These are phyloP conservation scores for Calidris pygmaea DNA, from an alignment of 2,113 vertebrate species.

Conservation along the genomic window DNA sequence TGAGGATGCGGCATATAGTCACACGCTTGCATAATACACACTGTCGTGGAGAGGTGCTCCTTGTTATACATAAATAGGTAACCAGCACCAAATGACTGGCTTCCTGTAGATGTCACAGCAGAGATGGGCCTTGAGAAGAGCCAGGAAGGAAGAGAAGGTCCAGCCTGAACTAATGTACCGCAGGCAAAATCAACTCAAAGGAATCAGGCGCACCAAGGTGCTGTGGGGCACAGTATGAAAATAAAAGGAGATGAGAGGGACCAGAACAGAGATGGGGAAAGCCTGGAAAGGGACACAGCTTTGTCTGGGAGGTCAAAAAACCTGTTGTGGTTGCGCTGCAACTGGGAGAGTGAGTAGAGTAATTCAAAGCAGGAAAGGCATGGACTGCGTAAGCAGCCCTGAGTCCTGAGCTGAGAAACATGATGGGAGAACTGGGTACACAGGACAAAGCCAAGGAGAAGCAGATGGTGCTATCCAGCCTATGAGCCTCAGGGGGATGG, in stretches of 20 bases:
- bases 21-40: background rate
- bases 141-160: background rate
- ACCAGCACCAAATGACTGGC: background rate
- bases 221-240: background rate
- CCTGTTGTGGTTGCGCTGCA: background rate
- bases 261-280: background rate
- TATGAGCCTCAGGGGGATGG: background rate
- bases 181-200: background rate
- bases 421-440: background rate
- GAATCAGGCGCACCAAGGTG: background rate
- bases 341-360: background rate
- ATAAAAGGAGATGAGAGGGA: background rate
- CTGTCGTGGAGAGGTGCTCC: background rate
- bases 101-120: background rate
- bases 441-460: slow-evolving; percentile 18
- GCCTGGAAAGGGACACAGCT: background rate
- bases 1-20: background rate
- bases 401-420: background rate
- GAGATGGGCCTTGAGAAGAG: background rate
- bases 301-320: background rate
- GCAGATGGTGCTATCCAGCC: slow-evolving; percentile 21
- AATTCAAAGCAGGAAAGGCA: background rate
- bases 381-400: rapidly evolving
- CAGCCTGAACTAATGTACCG: background rate
- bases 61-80: background rate